A percentile compares a stretch with the other conserved stretches of the same genome.
Conservation (phyloP, 2,113 vertebrate species). For the Rallus limicola region DNA sequence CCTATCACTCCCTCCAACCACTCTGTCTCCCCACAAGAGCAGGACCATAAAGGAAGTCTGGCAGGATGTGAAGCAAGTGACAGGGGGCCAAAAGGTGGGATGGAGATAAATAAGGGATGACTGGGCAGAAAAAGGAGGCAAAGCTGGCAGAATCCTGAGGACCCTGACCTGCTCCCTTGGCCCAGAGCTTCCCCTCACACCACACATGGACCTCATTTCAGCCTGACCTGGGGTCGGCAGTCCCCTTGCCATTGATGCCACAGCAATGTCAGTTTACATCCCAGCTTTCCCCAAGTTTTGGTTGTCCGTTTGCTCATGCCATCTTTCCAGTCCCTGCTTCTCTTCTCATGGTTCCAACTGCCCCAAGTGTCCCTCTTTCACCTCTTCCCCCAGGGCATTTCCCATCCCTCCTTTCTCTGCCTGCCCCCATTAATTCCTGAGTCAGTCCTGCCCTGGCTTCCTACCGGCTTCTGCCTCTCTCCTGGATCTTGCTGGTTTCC, state of each 20-base stretch:
- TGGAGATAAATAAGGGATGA: background rate
- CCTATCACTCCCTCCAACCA: background rate
- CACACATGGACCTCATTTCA: background rate
- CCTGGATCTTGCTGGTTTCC: background rate
- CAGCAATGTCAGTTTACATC: background rate
- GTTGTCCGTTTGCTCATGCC: background rate
- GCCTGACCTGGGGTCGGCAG: background rate
- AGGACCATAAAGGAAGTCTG: background rate
- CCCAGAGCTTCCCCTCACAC: rapidly evolving
- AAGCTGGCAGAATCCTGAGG: background rate
- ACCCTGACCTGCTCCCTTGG: background rate
- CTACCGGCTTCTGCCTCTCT: background rate
- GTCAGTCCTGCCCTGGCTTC: background rate
- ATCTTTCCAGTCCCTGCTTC: background rate
- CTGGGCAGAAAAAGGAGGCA: background rate
- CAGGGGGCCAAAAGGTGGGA: background rate
- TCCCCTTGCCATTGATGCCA: background rate
- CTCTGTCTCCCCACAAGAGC: background rate
- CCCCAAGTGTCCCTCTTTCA: background rate
- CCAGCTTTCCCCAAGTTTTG: background rate
- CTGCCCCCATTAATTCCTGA: background rate
- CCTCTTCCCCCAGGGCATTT: background rate
- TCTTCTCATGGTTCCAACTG: background rate
- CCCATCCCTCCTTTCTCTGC: background rate
- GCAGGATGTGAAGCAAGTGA: background rate